Evolutionary conservation across 2,888 invertebrate genomes (phyloP).

Genomic region (Cantharis rufa): DNA sequence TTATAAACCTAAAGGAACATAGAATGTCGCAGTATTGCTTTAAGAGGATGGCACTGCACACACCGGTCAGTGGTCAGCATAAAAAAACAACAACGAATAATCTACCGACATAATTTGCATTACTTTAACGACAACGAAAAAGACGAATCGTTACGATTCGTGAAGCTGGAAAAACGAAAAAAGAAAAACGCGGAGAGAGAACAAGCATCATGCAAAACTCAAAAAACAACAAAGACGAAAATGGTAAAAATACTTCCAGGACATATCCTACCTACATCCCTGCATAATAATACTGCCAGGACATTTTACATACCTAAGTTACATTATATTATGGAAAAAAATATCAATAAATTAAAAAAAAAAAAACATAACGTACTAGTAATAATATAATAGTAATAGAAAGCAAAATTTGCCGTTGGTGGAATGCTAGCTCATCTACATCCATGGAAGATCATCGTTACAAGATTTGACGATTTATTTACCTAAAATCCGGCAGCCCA

Average conservation of each 20-base stretch:
- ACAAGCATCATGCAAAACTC: conserved; percentile 33
- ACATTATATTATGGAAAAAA: conserved; percentile 23
- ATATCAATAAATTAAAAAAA: conserved; percentile 27
- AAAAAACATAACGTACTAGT: conserved; percentile 16
- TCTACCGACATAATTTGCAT: not conserved
- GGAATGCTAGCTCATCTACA: conserved; percentile 37
- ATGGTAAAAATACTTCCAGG: conserved; percentile 32
- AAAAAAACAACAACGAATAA: conserved; percentile 16
- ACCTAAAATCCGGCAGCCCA: conserved; percentile 28
- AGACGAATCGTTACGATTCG: not conserved
- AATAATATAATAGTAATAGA: conserved; percentile 22
- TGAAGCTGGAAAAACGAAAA: not conserved
- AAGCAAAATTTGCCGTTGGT: conserved; percentile 19
- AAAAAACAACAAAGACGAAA: conserved; percentile 28
- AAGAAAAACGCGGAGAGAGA: conserved; percentile 25
- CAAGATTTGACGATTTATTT: conserved; percentile 25
- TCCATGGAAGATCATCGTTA: conserved; percentile 35
- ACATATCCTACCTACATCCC: conserved; percentile 38
- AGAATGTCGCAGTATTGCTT: conserved; percentile 47
- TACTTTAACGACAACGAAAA: not conserved
- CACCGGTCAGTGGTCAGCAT: conserved; percentile 46
- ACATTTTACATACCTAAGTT: conserved; percentile 36
- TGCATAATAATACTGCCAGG: conserved; percentile 54
- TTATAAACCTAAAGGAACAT: conserved; percentile 48
- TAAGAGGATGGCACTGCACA: conserved; percentile 43